These are phyloP conservation scores for Meles meles DNA, from an alignment of 2,113 vertebrate species.

Conservation along the genomic window DNA sequence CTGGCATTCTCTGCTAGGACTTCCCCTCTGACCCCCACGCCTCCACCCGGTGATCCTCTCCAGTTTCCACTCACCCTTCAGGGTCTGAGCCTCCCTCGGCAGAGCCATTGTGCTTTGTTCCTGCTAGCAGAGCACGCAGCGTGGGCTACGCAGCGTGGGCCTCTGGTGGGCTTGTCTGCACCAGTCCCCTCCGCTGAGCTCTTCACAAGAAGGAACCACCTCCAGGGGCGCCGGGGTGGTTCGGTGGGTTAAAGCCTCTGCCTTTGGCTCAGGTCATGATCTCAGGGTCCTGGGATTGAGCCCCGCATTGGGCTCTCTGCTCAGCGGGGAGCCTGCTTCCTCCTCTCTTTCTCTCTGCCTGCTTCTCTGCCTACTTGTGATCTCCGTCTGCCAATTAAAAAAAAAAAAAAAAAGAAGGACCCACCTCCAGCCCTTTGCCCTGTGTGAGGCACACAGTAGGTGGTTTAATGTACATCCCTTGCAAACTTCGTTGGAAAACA, in stretches of 20 bases:
- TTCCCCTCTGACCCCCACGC: fast-evolving
- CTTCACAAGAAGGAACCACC: background rate
- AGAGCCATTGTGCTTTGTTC: background rate
- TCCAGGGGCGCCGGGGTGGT: background rate
- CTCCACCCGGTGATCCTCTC: background rate
- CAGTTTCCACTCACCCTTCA: background rate
- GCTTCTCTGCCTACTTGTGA: too few species aligned
- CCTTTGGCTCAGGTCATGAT: too few species aligned
- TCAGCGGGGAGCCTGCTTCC: too few species aligned
- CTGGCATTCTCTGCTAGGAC: background rate
- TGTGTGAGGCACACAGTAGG: background rate
- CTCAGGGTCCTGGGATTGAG: too few species aligned
- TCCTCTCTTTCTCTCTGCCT: too few species aligned
- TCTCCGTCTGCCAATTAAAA: too few species aligned
- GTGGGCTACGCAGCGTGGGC: background rate
- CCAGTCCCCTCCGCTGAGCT: background rate
- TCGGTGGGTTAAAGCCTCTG: too few species aligned
- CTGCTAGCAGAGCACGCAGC: background rate
- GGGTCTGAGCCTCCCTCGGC: background rate
- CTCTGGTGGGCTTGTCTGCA: background rate
- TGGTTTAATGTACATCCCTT: background rate
- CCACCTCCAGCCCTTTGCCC: background rate
- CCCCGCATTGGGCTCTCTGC: too few species aligned
- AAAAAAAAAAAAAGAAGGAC: background rate
- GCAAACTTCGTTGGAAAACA: background rate